phyloP scores from a whole-genome alignment of 1,140 invertebrate species.

The Schlechtendalia chinensis region DNA sequence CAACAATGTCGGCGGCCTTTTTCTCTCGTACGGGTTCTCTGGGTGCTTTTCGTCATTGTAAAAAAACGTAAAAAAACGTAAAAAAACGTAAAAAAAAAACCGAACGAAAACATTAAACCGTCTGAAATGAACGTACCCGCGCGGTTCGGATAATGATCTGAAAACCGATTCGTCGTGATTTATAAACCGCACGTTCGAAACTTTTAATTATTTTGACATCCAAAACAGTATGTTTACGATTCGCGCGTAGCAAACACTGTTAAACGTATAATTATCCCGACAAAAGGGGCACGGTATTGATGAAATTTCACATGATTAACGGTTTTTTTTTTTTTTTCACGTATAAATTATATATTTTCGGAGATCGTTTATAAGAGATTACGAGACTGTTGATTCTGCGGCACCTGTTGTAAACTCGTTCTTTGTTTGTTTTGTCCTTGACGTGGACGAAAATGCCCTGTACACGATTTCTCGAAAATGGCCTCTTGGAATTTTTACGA shows the following conservation, averaged over 20 bases:
- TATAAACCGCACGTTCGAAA: neutral
- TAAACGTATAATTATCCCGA: neutral
- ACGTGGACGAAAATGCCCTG: neutral
- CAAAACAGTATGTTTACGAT: neutral
- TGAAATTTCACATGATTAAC: constrained; percentile 10
- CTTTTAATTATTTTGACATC: neutral
- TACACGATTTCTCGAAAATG: constrained; percentile 5
- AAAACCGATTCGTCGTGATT: neutral
- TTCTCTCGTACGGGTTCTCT: too few species aligned
- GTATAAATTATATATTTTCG: neutral
- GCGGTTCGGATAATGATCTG: neutral
- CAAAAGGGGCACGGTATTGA: neutral
- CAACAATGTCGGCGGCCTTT: too few species aligned
- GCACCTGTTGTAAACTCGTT: constrained; percentile 11
- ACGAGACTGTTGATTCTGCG: constrained; percentile 20
- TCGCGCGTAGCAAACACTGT: neutral
- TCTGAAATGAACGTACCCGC: too few species aligned
- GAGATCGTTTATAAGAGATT: constrained; percentile 16
- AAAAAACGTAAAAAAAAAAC: too few species aligned
- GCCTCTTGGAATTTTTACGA: constrained; percentile 13
- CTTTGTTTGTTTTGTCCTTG: constrained; percentile 28
- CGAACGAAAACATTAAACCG: too few species aligned
- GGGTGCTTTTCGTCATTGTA: too few species aligned
- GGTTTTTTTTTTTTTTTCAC: neutral
- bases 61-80: too few species aligned